These are phyloP conservation scores for Scaptodrosophila latifasciaeformis DNA, from an alignment of 2,888 invertebrate genomes.

Conservation along the genomic window DNA sequence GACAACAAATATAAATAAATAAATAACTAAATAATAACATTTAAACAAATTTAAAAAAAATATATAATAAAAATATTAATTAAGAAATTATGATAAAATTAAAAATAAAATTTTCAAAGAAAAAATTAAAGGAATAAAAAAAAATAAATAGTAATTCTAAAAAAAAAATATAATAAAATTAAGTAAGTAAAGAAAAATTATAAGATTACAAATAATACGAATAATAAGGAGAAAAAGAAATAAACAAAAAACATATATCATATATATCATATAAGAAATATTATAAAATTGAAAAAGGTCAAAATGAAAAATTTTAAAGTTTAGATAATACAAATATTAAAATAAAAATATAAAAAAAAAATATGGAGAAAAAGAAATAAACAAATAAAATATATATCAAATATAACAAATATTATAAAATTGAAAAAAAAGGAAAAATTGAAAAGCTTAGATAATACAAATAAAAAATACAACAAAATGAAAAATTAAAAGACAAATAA, in stretches of 20 bases:
- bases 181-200: not conserved
- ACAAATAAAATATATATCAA: not conserved
- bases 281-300: not conserved
- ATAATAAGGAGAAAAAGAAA: conserved; percentile 10
- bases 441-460: not conserved
- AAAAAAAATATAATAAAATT: not conserved
- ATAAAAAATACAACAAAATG: not conserved
- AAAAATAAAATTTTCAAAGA: conserved; percentile 27
- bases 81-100: not conserved
- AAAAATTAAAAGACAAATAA: not conserved
- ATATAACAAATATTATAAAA: not conserved
- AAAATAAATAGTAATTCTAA: not conserved
- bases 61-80: not conserved
- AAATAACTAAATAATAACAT: not conserved
- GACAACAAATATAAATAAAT: not conserved
- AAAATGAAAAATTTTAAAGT: not conserved
- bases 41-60: conserved; percentile 4
- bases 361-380: not conserved
- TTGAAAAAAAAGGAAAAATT: not conserved
- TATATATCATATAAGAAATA: not conserved
- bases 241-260: not conserved
- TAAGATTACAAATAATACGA: not conserved
- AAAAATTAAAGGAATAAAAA: not conserved
- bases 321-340: not conserved
- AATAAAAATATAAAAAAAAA: not conserved